phyloP scores from a whole-genome alignment of 2,797 vertebrate species.

The Aselliscus stoliczkanus region DNA sequence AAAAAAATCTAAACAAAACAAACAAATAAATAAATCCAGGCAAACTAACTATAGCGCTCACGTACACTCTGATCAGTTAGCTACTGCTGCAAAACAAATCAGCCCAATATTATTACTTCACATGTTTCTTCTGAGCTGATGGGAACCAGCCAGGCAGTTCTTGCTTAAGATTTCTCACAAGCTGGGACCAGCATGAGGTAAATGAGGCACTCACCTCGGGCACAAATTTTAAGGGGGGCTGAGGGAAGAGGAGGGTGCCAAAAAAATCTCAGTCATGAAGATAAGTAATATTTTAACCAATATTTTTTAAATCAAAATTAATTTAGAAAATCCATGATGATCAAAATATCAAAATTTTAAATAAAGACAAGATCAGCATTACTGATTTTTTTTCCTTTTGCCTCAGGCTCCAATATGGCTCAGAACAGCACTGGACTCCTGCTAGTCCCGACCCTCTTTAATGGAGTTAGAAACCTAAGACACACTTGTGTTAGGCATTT shows the following conservation, averaged over 20 bases:
- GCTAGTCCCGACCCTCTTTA: background rate
- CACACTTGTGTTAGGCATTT: too few relatives aligned
- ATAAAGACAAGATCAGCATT: background rate
- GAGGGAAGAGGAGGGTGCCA: background rate
- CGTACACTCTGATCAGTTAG: background rate
- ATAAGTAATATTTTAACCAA: background rate
- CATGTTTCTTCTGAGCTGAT: background rate
- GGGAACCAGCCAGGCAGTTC: background rate
- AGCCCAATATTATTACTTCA: background rate
- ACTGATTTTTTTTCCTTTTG: background rate
- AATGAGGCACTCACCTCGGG: background rate
- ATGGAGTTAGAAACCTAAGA: background rate
- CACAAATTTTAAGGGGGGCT: background rate
- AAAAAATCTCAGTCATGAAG: background rate
- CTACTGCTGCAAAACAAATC: background rate
- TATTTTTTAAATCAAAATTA: background rate
- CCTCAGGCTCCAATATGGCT: background rate
- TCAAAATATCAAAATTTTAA: background rate
- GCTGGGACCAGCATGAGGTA: background rate
- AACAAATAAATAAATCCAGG: background rate
- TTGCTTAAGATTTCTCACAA: background rate
- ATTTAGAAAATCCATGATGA: background rate
- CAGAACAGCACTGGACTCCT: background rate
- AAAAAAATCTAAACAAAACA: background rate
- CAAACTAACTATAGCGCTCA: background rate